Base-by-base conservation (phyloP, 2,888 invertebrate species). In the Diarsia brunnea region DNA sequence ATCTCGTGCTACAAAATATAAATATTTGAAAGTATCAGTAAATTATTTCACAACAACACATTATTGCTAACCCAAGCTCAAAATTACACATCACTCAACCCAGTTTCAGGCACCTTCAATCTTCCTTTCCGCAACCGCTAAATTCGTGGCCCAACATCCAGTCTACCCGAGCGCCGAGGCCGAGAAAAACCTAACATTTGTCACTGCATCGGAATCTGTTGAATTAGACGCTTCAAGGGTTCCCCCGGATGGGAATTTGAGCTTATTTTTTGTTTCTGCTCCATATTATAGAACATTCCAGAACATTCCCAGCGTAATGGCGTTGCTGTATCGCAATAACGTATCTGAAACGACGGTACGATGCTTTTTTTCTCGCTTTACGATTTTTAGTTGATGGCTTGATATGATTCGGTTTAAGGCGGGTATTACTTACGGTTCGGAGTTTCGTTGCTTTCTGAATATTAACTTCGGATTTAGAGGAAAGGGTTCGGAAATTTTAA, bases 201-300 rank as follows among this genome's bases (percentile, higher is more conserved):
- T 95, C 95, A 95, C 95, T 95, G 95, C 95, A 95, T 95, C 88
- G 95, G 95, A 95, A 95, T 95, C 95, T 95, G 94, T 93, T 93
- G 93, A 95, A 95, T 95, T 95, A 95, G 94, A 92, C 92, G 93
- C 92, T 92, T 89, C 90, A 90, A 90, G 91, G 90, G 92, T 91
- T 93, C 90, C 87, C 88, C 89, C 88, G 88, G 89, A 90, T 89
- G 90, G 88, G 92, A 92, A 93, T 92, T 91, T 89, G 86, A 89
- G 90, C 92, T 91, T 91, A 92, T 91, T 95, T 95, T 94, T 94
- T 94, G 92, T 93, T 92, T 91, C 90, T 85, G 83, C 74, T 69
- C 84, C 85, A 82, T 88, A 89, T 89, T 91, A 92, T 90, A 87
- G 89, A 87, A 86, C 90, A 87, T 90, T 91, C 88, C 87, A 86